phyloP scores from a whole-genome alignment of 2,888 invertebrate genomes.

The Epinotia brunnichana region DNA sequence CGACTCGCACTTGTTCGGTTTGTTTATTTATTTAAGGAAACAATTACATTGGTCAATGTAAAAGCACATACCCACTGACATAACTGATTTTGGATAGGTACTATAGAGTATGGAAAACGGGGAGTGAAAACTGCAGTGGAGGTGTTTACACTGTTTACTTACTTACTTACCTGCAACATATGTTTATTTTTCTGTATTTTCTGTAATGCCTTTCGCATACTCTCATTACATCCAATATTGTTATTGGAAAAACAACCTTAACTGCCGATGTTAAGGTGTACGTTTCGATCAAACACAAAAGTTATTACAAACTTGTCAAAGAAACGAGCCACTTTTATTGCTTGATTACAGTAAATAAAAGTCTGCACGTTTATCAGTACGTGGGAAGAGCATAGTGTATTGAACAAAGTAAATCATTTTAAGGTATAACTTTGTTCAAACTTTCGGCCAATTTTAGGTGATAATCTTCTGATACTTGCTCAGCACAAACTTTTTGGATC shows the following conservation, averaged over 20 bases:
- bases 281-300: not conserved
- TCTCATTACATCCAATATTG: not conserved
- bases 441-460: too few relatives aligned
- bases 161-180: not conserved
- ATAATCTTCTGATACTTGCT: too few relatives aligned
- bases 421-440: too few relatives aligned
- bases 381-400: not conserved
- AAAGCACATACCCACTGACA: too few relatives aligned
- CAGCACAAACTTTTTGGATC: too few relatives aligned
- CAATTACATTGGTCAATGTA: too few relatives aligned
- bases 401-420: too few relatives aligned
- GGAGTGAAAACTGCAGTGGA: not conserved
- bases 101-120: too few relatives aligned
- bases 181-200: not conserved
- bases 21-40: too few relatives aligned
- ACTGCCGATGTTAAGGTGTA: not conserved
- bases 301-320: not conserved
- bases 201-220: constrained; percentile 1
- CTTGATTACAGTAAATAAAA: not conserved
- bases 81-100: too few relatives aligned
- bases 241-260: not conserved
- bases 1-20: too few relatives aligned
- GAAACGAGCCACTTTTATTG: not conserved
- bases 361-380: not conserved
- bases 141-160: not conserved